Percentiles rank a stretch among this genome's conserved stretches.
phyloP scores from a whole-genome alignment of 2,113 vertebrate genomes.

The Camelus dromedarius region DNA sequence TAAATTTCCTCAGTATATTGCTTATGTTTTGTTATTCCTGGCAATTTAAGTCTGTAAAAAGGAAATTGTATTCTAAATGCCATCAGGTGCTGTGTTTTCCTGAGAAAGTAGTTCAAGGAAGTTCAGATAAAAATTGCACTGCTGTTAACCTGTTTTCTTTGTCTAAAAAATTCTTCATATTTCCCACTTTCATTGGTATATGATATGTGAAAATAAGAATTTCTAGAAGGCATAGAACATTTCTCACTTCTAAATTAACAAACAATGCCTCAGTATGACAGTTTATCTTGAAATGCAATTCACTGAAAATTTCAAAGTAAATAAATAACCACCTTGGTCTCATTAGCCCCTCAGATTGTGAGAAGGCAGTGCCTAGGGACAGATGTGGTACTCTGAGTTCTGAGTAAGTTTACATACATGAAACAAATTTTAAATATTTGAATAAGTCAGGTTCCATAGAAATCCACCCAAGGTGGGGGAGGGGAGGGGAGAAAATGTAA shows the following conservation, averaged over 20 bases:
- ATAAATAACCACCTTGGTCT: background rate
- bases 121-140: background rate
- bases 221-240: background rate
- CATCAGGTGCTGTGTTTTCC: background rate
- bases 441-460: background rate
- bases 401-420: background rate
- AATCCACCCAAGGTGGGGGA: background rate
- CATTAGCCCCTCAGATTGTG: background rate
- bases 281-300: background rate
- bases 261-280: background rate
- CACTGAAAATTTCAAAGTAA: background rate
- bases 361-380: background rate
- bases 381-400: background rate
- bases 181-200: background rate
- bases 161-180: background rate
- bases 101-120: constrained; percentile 28
- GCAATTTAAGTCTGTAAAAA: background rate
- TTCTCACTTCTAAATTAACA: background rate
- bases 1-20: background rate
- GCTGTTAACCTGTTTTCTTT: background rate
- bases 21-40: background rate
- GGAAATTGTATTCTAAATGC: background rate
- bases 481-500: background rate
- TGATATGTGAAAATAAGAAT: constrained; percentile 1
- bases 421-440: constrained; percentile 12